A percentile compares a stretch with the other conserved stretches of the same genome.
Evolutionary conservation across 2,888 invertebrate genomes (phyloP).

Genomic region (Ophion slaviceki): DNA sequence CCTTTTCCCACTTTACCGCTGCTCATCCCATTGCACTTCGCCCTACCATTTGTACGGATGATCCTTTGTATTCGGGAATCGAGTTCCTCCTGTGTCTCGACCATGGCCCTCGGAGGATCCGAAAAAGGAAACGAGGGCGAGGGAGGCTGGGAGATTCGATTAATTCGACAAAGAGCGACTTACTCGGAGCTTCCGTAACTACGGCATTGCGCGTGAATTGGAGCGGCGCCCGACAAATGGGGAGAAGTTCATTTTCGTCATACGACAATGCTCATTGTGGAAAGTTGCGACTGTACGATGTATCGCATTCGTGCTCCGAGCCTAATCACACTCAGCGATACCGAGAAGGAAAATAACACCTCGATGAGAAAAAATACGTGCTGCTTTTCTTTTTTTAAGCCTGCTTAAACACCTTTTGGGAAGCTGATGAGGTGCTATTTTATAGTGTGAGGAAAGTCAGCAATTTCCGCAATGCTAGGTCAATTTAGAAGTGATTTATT

Average conservation of each 20-base stretch:
- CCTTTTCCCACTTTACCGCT: slow-evolving; percentile 18
- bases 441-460: too few relatives aligned
- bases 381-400: neutral
- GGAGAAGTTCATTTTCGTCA: neutral
- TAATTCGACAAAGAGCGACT: neutral
- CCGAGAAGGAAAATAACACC: neutral
- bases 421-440: too few relatives aligned
- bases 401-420: neutral
- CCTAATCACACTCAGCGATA: neutral
- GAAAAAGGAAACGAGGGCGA: slow-evolving; percentile 22
- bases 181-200: neutral
- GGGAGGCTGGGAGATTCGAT: neutral
- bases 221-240: neutral
- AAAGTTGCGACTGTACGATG: neutral
- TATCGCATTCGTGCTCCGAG: neutral
- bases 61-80: slow-evolving; percentile 49
- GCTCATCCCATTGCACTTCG: slow-evolving; percentile 31
- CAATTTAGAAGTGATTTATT: too few relatives aligned
- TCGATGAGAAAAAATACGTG: neutral
- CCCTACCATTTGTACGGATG: slow-evolving; percentile 49
- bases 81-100: slow-evolving; percentile 48
- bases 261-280: neutral
- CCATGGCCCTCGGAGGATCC: slow-evolving; percentile 20
- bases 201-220: neutral
- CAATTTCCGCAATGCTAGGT: too few relatives aligned